phyloP scores from a whole-genome alignment of 1,140 invertebrate genomes.

The Pseudomyrmex sp. region DNA sequence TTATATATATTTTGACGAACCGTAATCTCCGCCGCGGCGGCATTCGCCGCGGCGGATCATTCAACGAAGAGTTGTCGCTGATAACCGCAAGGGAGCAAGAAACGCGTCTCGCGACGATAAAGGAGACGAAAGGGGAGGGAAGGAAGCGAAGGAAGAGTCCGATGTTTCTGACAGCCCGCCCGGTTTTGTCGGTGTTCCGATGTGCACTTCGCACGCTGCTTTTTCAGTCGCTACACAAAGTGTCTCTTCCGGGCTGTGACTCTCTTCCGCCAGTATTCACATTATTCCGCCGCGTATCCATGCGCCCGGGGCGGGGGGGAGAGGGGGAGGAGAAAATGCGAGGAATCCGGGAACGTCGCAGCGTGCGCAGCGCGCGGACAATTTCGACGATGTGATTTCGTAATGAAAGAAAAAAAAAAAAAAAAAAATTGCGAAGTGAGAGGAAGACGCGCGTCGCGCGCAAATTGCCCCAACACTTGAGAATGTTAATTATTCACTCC shows the following conservation, averaged over 20 bases:
- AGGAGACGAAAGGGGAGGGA: neutral
- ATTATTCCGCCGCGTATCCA: constrained; percentile 6
- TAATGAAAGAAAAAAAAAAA: neutral
- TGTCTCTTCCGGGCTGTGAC: neutral
- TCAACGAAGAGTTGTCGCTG: constrained; percentile 17
- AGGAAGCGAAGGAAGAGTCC: constrained; percentile 8
- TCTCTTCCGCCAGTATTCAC: neutral
- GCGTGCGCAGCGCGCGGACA: neutral
- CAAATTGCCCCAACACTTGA: neutral
- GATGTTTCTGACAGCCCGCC: constrained; percentile 40
- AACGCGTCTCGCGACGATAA: neutral
- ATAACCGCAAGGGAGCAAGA: constrained; percentile 31
- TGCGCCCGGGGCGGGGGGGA: neutral
- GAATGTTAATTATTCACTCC: neutral
- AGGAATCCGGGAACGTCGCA: neutral
- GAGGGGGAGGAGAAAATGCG: neutral
- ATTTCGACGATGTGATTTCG: neutral
- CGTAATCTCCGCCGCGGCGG: constrained; percentile 19
- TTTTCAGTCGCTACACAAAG: neutral
- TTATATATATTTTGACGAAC: constrained; percentile 47
- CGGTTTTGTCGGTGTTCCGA: constrained; percentile 43
- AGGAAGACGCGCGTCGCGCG: no score
- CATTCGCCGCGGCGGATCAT: constrained; percentile 13
- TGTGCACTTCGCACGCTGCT: constrained; percentile 24
- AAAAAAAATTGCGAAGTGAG: neutral